phyloP scores from a whole-genome alignment of 2,113 vertebrate genomes.

The Prionailurus bengalensis region DNA sequence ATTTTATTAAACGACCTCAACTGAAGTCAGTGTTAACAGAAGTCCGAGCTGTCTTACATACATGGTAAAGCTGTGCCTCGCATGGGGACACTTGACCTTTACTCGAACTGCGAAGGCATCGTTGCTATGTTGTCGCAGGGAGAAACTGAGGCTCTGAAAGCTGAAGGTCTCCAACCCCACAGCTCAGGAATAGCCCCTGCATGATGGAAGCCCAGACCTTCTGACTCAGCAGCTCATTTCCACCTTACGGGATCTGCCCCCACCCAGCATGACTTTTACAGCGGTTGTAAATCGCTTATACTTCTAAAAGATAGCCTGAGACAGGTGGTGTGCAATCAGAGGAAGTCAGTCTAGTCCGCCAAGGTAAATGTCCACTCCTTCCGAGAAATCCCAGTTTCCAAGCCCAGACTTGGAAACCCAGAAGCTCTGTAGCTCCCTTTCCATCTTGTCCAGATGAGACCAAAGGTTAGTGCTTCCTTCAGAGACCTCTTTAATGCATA shows the following conservation, averaged over 20 bases:
- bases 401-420: slow-evolving; percentile 43
- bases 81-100: neutral
- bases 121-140: rapidly evolving
- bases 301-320: neutral
- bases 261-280: rapidly evolving
- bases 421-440: slow-evolving; percentile 58
- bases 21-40: neutral
- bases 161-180: rapidly evolving
- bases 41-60: neutral
- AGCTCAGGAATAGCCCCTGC: rapidly evolving
- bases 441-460: neutral
- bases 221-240: rapidly evolving
- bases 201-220: rapidly evolving
- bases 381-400: slow-evolving; percentile 11
- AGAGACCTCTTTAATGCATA: slow-evolving; percentile 78
- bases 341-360: rapidly evolving
- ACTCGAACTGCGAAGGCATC: neutral
- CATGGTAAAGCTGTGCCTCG: rapidly evolving
- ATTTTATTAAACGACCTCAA: neutral
- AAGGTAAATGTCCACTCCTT: rapidly evolving
- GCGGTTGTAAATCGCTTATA: neutral
- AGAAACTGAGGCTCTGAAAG: neutral
- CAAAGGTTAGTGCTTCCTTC: slow-evolving; percentile 84
- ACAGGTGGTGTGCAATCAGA: neutral
- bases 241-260: neutral